Evolutionary conservation across 2,888 invertebrate genomes (phyloP), one percentile per base, ranked within the genome.

Genomic region (Limnephilus marmoratus): DNA sequence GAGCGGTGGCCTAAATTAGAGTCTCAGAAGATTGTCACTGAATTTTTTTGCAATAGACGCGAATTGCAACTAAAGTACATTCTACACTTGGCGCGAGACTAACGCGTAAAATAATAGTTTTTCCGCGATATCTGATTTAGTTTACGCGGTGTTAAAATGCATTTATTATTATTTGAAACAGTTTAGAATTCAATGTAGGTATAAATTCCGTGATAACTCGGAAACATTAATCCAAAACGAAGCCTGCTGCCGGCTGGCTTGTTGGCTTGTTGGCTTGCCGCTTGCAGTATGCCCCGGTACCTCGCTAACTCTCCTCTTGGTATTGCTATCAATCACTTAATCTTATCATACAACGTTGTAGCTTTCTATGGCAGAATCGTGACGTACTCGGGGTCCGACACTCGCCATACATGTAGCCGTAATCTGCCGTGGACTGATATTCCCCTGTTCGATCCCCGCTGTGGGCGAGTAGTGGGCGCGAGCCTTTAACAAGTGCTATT

Each of bases 241-340:
- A 29, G 13, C 34, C 15, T n/a, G 88, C 31, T 68, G 29, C 24
- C 34, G 31, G 29, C 24, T n/a, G 45, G 82, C 41, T 86, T 31
- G 29, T 11, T n/a, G 45, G 82, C 41, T 86, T 7, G 81, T 81
- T 31, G 29, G 81, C 41, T 85, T 3, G 85, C 12, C 24, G 34
- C 53, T 41, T 18, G 45, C 86, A 68, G 68, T 68, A 37, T 68
- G 85, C 53, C 45, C 41, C 85, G 49, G 86, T 41, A 86, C 91
- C 87, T 41, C 80, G 31, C 80, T 41, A 91, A 82, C 88, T 80
- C 90, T 90, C 90, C 88, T 86, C 91, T 89, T 90, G 41, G 80
- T 85, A 31, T n/a, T 80, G 49, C 87, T 92, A 92, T 92, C 92
- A 91, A 92, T 92, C 91, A 92, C 91, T 86, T 41, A 68, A 91